Base-by-base conservation (phyloP, 2,888 invertebrate species). In the Pardosa pseudoannulata region DNA sequence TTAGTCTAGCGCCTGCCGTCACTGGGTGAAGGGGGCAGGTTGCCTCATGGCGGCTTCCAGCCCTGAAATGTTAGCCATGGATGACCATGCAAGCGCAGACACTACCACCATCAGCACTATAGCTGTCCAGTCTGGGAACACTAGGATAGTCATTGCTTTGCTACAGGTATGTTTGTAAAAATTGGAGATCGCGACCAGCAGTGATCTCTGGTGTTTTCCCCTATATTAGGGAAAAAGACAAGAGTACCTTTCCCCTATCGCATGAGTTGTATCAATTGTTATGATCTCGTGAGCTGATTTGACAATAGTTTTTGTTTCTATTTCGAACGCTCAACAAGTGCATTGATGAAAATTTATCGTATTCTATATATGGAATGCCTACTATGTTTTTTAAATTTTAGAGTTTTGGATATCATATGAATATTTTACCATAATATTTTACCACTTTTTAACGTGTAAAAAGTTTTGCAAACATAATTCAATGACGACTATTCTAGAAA, bases 101-200 rank as follows among this genome's bases (percentile, higher is more conserved):
- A 87, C 88, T 27, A 88, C 88, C 19, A 88, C 88, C 31, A 87
- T 97, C 90, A 96, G 96, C 92, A 97, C 97, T 82, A 96, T 97
- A 89, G 97, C 96, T 70, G 95, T 97, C 88, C 96, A 96, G 91
- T 96, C 96, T 91, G 96, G 96, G 89, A 94, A 94, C 90, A 95
- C 96, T 67, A 94, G 96, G 91, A 94, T 97, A 91, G 96, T 97
- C 90, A 95, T 97, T 90, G 97, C 97, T 88, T 93, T 97, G 89
- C 93, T 97, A 89, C 95, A 96, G 94, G 97, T 97, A 94, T 92
- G 94, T 91, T n/a, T n/a, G n/a, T n/a, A n/a, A 79, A 27, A 68
- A 5, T 32, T 32, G 28, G 2, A 9, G 1, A 56, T 19, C 19
- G 5, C 46, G 9, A 16, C 2, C n/a, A 11, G 19, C 3, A 19